Percentiles rank a stretch among this genome's conserved stretches.
Evolutionary conservation across 2,797 vertebrate genomes (phyloP).

Genomic region (Chelon labrosus): DNA sequence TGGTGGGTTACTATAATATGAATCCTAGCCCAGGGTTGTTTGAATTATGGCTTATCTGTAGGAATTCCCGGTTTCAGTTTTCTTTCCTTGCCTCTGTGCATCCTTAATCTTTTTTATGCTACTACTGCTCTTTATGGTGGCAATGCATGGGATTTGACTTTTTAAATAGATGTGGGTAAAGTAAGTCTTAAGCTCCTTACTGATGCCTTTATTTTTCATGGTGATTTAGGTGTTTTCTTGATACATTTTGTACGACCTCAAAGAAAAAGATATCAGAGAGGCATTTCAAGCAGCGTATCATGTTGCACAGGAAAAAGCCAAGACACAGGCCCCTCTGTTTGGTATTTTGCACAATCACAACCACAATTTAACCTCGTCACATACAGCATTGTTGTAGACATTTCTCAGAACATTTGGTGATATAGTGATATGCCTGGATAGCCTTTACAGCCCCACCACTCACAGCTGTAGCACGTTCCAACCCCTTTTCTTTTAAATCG

Average conservation of each 20-base stretch:
- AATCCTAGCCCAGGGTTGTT: constrained; percentile 30
- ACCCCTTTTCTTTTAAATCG: constrained; percentile 45
- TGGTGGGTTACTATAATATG: constrained; percentile 42
- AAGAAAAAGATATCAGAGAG: background rate
- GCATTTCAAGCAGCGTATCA: background rate
- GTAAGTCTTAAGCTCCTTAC: background rate
- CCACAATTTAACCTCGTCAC: constrained; percentile 10
- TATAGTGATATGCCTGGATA: constrained; percentile 16
- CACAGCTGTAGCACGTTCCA: constrained; percentile 35
- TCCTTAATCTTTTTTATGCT: constrained; percentile 13
- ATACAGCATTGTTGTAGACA: constrained; percentile 4
- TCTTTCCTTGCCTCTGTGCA: constrained; percentile 31
- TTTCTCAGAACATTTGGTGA: constrained; percentile 38
- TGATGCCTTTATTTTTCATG: constrained; percentile 11
- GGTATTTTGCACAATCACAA: constrained; percentile 7
- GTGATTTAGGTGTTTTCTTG: background rate
- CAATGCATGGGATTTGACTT: constrained; percentile 23
- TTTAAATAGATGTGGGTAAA: constrained; percentile 21
- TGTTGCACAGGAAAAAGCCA: background rate
- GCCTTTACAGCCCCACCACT: constrained; percentile 20
- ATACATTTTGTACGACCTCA: background rate
- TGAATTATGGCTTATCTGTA: constrained; percentile 38
- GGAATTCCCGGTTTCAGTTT: constrained; percentile 24
- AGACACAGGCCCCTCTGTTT: background rate
- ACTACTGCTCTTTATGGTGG: constrained; percentile 5